A percentile compares a stretch with the other conserved stretches of the same genome.
These are phyloP conservation scores for Halcyon leucocephala DNA, from an alignment of 2,797 vertebrate species.

Conservation along the genomic window DNA sequence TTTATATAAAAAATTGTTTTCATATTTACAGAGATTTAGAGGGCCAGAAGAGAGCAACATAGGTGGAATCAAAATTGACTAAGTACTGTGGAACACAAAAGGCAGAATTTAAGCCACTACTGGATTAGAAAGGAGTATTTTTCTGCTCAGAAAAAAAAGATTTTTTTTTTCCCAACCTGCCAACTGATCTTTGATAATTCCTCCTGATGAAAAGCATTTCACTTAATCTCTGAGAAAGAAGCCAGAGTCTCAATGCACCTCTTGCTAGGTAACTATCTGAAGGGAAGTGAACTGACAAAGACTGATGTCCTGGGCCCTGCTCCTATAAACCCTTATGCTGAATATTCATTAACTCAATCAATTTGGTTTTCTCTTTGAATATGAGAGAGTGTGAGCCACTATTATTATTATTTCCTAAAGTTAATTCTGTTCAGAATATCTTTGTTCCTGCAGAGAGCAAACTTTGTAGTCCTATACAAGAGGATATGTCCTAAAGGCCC, in stretches of 20 bases:
- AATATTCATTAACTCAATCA: neutral
- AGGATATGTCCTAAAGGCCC: neutral
- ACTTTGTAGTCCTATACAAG: neutral
- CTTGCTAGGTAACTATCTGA: neutral
- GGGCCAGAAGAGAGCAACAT: neutral
- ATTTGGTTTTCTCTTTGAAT: neutral
- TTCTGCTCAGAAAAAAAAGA: neutral
- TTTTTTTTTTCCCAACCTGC: neutral
- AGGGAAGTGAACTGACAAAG: neutral
- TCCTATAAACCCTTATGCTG: neutral
- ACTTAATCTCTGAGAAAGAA: constrained; percentile 28
- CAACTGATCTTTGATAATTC: constrained; percentile 32
- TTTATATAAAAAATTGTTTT: neutral
- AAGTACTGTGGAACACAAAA: neutral
- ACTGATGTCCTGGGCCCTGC: neutral
- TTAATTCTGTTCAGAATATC: neutral
- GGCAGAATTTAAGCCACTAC: constrained; percentile 1
- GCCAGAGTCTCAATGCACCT: neutral
- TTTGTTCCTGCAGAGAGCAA: neutral
- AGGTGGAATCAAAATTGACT: neutral
- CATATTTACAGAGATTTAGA: neutral
- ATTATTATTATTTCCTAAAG: neutral
- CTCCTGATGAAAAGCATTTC: constrained; percentile 14
- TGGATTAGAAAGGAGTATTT: neutral
- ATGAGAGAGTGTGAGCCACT: neutral